Evolutionary conservation across 2,888 invertebrate species (phyloP).

Genomic region (Tipula helvola): DNA sequence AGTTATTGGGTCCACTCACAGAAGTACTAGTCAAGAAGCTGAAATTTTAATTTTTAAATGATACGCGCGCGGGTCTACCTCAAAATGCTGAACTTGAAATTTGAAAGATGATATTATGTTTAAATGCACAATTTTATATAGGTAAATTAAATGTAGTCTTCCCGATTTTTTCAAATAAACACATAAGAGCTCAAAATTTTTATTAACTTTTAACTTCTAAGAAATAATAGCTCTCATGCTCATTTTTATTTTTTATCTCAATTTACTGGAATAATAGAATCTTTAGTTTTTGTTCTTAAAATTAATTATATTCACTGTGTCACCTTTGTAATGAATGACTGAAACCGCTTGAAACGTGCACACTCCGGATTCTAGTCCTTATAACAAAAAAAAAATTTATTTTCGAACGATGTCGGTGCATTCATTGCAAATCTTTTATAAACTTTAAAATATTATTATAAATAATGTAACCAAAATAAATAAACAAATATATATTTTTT

Average conservation of each 20-base stretch:
- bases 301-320: not conserved
- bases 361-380: not conserved
- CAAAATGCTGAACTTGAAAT: not conserved
- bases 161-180: not conserved
- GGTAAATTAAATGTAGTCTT: not conserved
- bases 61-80: not conserved
- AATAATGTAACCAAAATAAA: conserved; percentile 6
- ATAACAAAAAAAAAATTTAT: not conserved
- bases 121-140: not conserved
- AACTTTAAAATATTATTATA: not conserved
- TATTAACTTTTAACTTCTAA: not conserved
- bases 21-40: not conserved
- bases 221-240: not conserved
- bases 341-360: not conserved
- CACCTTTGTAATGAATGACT: not conserved
- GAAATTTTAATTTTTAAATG: not conserved
- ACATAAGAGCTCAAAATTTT: not conserved
- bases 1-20: not conserved
- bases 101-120: not conserved
- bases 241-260: not conserved
- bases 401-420: not conserved
- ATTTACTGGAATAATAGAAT: not conserved
- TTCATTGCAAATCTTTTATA: not conserved
- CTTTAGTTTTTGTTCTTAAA: not conserved
- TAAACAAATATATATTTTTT: conserved; percentile 1